Percentiles rank a stretch among this genome's conserved stretches.
Evolutionary conservation across 2,888 invertebrate species (phyloP).

Genomic region (Epicampocera succincta): DNA sequence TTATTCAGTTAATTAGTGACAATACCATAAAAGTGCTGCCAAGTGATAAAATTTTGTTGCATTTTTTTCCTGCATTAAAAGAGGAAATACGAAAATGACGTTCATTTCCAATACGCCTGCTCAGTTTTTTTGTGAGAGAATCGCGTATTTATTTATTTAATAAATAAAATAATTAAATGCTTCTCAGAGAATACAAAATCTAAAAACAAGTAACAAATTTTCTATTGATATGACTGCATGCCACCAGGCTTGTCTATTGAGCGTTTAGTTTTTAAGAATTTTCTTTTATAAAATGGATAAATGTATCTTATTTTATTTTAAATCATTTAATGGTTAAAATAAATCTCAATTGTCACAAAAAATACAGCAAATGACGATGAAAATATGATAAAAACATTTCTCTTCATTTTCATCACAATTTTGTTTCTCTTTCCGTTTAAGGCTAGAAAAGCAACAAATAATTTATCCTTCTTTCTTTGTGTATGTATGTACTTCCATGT

Average conservation of each 20-base stretch:
- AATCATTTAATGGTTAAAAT: too few relatives aligned
- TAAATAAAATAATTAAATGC: background rate
- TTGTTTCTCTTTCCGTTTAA: background rate
- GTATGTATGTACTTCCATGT: background rate
- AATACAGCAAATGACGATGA: too few relatives aligned
- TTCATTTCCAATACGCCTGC: slow-evolving; percentile 52
- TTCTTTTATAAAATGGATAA: too few relatives aligned
- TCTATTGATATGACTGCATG: too few relatives aligned
- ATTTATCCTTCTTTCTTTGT: slow-evolving; percentile 3
- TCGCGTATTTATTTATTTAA: background rate
- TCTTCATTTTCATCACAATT: too few relatives aligned
- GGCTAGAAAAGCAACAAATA: slow-evolving; percentile 50
- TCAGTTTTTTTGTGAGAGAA: slow-evolving; percentile 5
- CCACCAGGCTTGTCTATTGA: too few relatives aligned
- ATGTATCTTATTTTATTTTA: too few relatives aligned
- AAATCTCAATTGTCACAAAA: too few relatives aligned
- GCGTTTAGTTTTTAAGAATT: too few relatives aligned
- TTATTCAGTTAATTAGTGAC: background rate
- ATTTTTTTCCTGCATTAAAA: background rate
- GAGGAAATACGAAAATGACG: slow-evolving; percentile 23
- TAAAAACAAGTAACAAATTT: too few relatives aligned
- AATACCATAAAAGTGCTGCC: slow-evolving; percentile 12
- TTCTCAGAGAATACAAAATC: background rate
- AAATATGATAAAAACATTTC: too few relatives aligned
- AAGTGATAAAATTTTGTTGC: background rate